These are phyloP conservation scores for Ophonus ardosiacus DNA, from an alignment of 2,888 invertebrate genomes.

Conservation along the genomic window DNA sequence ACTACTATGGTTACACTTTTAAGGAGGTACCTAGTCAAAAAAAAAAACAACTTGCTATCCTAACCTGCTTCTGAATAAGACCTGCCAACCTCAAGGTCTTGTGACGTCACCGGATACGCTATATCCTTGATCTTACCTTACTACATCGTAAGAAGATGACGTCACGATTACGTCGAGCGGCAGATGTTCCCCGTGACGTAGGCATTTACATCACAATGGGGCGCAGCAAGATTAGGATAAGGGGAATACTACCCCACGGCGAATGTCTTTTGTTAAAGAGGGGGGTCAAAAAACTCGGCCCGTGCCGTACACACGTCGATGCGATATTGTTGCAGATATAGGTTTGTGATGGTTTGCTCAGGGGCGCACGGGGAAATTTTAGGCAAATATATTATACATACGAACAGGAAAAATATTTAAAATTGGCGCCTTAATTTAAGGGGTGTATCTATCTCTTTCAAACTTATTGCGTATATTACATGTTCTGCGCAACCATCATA, in stretches of 20 bases:
- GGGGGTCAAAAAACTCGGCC: conserved; percentile 57
- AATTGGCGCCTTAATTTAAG: too few species aligned
- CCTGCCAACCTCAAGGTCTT: conserved; percentile 42
- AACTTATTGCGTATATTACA: too few species aligned
- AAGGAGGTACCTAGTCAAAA: too few species aligned
- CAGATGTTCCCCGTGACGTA: conserved; percentile 59
- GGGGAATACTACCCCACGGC: conserved; percentile 65
- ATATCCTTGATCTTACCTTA: conserved; percentile 49
- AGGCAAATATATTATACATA: too few species aligned
- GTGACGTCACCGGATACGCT: conserved; percentile 54
- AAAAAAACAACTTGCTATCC: too few species aligned
- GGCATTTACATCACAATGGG: conserved; percentile 54
- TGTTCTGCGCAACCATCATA: too few species aligned
- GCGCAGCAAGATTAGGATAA: conserved; percentile 56
- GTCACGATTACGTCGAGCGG: conserved; percentile 40
- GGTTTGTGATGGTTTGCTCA: not conserved
- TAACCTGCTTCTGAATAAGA: conserved; percentile 22
- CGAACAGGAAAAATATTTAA: not conserved
- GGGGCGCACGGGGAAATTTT: not conserved
- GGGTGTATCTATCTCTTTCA: too few species aligned
- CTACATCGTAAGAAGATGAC: conserved; percentile 54
- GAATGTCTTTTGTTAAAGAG: conserved; percentile 67
- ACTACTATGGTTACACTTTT: not conserved
- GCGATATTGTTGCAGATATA: conserved; percentile 69
- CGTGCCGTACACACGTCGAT: conserved; percentile 56